These are phyloP conservation scores for Drosophila greeni DNA, from an alignment of 2,888 invertebrate genomes.

Conservation along the genomic window DNA sequence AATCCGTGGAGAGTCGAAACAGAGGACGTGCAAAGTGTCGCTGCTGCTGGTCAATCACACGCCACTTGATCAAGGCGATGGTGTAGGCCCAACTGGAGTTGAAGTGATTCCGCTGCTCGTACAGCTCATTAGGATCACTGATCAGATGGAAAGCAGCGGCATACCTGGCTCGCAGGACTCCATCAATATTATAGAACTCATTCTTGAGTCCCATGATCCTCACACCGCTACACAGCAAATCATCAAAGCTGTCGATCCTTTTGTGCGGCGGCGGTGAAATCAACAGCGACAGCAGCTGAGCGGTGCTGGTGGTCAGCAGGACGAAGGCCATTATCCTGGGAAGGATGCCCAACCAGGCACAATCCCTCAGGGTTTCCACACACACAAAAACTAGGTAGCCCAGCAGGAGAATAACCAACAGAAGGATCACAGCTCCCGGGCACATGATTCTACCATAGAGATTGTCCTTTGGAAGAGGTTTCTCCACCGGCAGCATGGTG, in stretches of 20 bases:
- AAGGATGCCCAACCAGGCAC: background rate
- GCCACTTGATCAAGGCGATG: constrained; percentile 49
- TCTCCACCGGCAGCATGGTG: constrained; percentile 53
- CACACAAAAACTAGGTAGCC: background rate
- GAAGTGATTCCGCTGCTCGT: constrained; percentile 34
- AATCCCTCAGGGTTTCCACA: background rate
- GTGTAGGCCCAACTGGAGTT: constrained; percentile 55
- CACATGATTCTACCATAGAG: constrained; percentile 29
- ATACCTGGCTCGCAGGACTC: constrained; percentile 46
- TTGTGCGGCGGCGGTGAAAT: constrained; percentile 19
- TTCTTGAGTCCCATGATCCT: constrained; percentile 30
- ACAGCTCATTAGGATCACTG: constrained; percentile 18
- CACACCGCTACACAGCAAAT: constrained; percentile 23
- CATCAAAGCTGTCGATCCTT: constrained; percentile 45
- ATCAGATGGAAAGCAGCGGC: constrained; percentile 48
- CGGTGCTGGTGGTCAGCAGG: constrained; percentile 29
- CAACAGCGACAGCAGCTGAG: constrained; percentile 43
- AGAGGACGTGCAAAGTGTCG: constrained; percentile 43
- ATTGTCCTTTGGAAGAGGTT: background rate
- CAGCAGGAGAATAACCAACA: constrained; percentile 1
- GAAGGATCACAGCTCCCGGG: constrained; percentile 1
- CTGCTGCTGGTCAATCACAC: constrained; percentile 39
- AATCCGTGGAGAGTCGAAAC: constrained; percentile 44
- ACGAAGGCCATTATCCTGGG: constrained; percentile 19
- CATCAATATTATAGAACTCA: constrained; percentile 41